Evolutionary conservation across 2,113 vertebrate genomes (phyloP).

Genomic region (Cisticola juncidis): DNA sequence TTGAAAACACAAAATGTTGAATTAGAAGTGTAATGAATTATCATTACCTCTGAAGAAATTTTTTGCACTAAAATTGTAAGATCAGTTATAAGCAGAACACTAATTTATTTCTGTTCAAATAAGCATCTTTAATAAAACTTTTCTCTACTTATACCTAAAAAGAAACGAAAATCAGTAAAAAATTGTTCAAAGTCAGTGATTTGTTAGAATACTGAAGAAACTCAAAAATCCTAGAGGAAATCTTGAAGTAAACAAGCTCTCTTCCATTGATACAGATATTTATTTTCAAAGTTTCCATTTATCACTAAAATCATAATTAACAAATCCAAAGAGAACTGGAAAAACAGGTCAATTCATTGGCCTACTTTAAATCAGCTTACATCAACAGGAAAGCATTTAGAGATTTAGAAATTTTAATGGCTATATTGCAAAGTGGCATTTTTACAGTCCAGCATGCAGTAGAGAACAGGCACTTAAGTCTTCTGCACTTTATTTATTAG

Average conservation of each 20-base stretch:
- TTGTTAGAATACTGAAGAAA: neutral
- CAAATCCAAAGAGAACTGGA: neutral
- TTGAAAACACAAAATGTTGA: neutral
- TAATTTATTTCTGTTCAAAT: neutral
- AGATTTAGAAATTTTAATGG: neutral
- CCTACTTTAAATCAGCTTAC: neutral
- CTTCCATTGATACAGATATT: neutral
- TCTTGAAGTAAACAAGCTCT: neutral
- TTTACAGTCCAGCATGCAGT: neutral
- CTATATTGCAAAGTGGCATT: neutral
- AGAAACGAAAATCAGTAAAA: neutral
- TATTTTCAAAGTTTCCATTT: neutral
- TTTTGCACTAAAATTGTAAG: neutral
- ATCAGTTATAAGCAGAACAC: neutral
- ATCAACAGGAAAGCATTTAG: neutral
- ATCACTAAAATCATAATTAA: neutral
- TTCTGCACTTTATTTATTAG: neutral
- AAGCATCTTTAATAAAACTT: neutral
- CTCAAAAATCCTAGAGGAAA: neutral
- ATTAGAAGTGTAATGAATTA: neutral
- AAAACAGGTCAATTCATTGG: neutral
- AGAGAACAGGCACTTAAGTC: neutral
- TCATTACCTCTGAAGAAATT: neutral
- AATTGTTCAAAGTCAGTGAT: neutral
- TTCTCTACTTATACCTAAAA: neutral